phyloP scores from a whole-genome alignment of 2,888 invertebrate species.

The Chesias legatella region DNA sequence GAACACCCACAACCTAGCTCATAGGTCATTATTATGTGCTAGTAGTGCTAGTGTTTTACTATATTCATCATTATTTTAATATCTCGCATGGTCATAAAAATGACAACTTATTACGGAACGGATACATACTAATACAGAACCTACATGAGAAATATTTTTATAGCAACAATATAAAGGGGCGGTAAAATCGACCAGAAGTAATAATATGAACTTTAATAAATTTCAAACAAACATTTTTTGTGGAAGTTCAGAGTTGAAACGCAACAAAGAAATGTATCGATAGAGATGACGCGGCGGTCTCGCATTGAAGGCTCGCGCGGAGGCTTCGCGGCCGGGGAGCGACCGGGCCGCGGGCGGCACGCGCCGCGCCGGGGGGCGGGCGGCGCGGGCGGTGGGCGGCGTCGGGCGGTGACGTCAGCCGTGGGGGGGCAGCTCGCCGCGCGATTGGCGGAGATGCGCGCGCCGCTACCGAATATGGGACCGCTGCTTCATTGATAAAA shows the following conservation, averaged over 20 bases:
- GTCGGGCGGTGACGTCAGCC: slow-evolving; percentile 72
- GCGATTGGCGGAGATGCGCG: slow-evolving; percentile 76
- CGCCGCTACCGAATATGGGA: slow-evolving; percentile 91
- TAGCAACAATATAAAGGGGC: too few relatives aligned
- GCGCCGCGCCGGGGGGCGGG: slow-evolving; percentile 44
- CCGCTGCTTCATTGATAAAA: slow-evolving; percentile 92
- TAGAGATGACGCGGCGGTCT: slow-evolving; percentile 27
- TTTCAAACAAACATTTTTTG: too few relatives aligned
- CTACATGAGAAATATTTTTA: too few relatives aligned
- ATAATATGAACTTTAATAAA: slow-evolving; percentile 14
- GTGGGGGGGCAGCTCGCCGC: slow-evolving; percentile 59
- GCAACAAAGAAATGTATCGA: slow-evolving; percentile 16
- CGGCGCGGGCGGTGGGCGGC: slow-evolving; percentile 73
- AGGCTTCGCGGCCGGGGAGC: slow-evolving; percentile 39
- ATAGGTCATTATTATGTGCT: too few relatives aligned
- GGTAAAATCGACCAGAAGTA: slow-evolving; percentile 1
- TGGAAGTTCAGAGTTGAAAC: slow-evolving; percentile 21
- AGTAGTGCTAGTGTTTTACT: too few relatives aligned
- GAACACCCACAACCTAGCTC: too few relatives aligned
- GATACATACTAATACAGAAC: too few relatives aligned
- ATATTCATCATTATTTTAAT: too few relatives aligned
- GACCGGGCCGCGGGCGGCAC: slow-evolving; percentile 43
- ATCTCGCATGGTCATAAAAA: too few relatives aligned
- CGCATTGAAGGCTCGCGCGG: slow-evolving; percentile 36
- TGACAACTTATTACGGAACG: too few relatives aligned